Evolutionary conservation across 1,140 invertebrate species (phyloP).

Genomic region (Saccostrea echinata): DNA sequence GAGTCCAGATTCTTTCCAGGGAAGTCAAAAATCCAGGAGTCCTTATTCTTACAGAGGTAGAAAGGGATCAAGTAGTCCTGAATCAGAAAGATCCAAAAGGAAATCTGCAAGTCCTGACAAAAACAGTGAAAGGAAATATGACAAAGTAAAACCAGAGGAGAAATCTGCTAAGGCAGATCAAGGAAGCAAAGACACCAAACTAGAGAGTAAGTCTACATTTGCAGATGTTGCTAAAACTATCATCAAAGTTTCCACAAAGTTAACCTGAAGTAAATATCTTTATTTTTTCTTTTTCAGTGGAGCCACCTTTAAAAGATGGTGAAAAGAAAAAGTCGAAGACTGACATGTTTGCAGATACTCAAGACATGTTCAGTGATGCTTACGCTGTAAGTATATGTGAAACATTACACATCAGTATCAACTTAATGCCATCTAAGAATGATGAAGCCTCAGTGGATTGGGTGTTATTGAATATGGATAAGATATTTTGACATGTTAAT

Average conservation of each 20-base stretch:
- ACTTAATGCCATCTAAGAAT: too few relatives aligned
- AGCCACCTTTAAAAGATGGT: not conserved
- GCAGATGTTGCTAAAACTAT: not conserved
- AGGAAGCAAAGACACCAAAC: not conserved
- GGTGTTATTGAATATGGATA: too few relatives aligned
- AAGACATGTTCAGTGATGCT: slow-evolving; percentile 81
- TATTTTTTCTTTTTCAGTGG: not conserved
- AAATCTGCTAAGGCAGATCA: not conserved
- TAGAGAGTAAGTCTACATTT: not conserved
- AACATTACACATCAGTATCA: too few relatives aligned
- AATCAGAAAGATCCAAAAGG: slow-evolving; percentile 19
- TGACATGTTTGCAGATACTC: slow-evolving; percentile 88
- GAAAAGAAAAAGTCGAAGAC: slow-evolving; percentile 29
- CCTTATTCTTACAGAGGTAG: not conserved
- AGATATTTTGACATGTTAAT: too few relatives aligned
- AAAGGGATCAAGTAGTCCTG: slow-evolving; percentile 10
- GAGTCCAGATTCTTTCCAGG: not conserved
- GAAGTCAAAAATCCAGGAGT: not conserved
- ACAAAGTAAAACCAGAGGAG: not conserved
- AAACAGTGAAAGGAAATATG: not conserved
- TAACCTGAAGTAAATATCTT: not conserved
- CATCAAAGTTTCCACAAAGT: too few relatives aligned
- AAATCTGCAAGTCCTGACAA: not conserved
- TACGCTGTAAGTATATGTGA: slow-evolving; percentile 86
- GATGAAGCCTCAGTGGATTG: too few relatives aligned